These are phyloP conservation scores for Drosophila mercatorum DNA, from an alignment of 2,888 invertebrate species.

Conservation along the genomic window DNA sequence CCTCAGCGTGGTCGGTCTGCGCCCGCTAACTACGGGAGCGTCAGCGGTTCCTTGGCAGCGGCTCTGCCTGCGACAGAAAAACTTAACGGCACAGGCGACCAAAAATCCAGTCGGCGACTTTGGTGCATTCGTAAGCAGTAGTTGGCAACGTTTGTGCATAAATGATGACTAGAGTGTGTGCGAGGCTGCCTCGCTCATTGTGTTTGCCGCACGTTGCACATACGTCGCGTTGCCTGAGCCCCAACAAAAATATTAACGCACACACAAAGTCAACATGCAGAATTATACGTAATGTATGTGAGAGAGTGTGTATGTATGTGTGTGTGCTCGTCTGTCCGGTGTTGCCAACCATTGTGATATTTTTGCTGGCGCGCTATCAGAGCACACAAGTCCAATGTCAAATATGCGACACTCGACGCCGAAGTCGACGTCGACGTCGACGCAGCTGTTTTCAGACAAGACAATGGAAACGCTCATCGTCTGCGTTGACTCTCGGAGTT, in stretches of 20 bases:
- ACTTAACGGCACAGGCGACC: conserved; percentile 41
- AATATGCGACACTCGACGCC: conserved; percentile 60
- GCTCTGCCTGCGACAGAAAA: conserved; percentile 22
- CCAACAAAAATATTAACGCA: conserved; percentile 52
- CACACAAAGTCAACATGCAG: conserved; percentile 71
- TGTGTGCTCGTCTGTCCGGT: conserved; percentile 43
- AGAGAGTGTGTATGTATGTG: conserved; percentile 11
- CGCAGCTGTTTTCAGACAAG: conserved; percentile 73
- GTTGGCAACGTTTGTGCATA: conserved; percentile 78
- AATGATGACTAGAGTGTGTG: conserved; percentile 56
- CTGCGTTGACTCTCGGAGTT: conserved; percentile 54
- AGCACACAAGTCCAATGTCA: conserved; percentile 77
- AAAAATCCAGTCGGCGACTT: conserved; percentile 65
- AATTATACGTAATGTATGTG: conserved; percentile 57
- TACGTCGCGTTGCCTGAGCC: conserved; percentile 61
- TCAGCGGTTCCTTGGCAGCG: conserved; percentile 1
- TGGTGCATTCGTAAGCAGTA: conserved; percentile 62
- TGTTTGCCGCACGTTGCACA: conserved; percentile 68
- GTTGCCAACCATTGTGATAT: conserved; percentile 76
- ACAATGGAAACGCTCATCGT: conserved; percentile 76
- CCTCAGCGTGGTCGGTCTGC: conserved; percentile 54
- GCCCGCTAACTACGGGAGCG: conserved; percentile 40
- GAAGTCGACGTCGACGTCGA: conserved; percentile 16
- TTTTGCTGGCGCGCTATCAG: conserved; percentile 74
- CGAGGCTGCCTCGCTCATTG: conserved; percentile 47